Base-by-base conservation (phyloP, 2,113 vertebrate genomes). In the Rhombomys opimus region DNA sequence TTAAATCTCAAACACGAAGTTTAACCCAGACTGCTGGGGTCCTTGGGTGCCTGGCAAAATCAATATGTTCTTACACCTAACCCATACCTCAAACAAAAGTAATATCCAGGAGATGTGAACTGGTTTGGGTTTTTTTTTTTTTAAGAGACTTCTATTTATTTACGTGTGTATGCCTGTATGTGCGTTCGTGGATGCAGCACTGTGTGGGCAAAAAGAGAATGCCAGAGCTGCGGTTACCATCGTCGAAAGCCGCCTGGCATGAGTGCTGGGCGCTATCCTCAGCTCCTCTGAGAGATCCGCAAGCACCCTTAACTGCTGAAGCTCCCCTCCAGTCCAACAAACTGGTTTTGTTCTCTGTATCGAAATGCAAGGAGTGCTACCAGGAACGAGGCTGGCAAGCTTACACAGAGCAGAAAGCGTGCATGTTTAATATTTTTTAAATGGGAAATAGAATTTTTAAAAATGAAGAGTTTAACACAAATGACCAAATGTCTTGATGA, bases 361-460 rank as follows among this genome's bases (percentile, higher is more conserved):
- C 54, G 65, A 81, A 91, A 67, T 8, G 11, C 41, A 46, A 70
- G 68, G 18, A 77, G 41, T 91, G 85, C 4, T 50, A 14, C 38
- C n/a, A 70, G 30, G 11, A 41, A 85, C 82, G 13, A 87, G 50
- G 70, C 41, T 6, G 75, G 32, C 23, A 84, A 78, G 67, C 35
- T 52, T 18, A 75, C 23, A 92, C 3, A 13, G 46, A 87, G 52
- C 70, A 85, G 75, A 90, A 91, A 96, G 87, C 61, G 63, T 67
- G 41, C 70, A n/a, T 54, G 2, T 59, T 87, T 90, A 94, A 67
- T 94, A 50, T 88, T 93, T 95, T 93, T 90, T 63, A 9, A 38
- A 92, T 70, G 77, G 32, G 82, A 80, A 77, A 63, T 89, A 61
- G 57, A 57, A 32, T 61, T 65, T n/a, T n/a, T 9, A 72, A 63